These are phyloP conservation scores for Chorisops tibialis DNA, from an alignment of 2,888 invertebrate genomes.

Conservation along the genomic window DNA sequence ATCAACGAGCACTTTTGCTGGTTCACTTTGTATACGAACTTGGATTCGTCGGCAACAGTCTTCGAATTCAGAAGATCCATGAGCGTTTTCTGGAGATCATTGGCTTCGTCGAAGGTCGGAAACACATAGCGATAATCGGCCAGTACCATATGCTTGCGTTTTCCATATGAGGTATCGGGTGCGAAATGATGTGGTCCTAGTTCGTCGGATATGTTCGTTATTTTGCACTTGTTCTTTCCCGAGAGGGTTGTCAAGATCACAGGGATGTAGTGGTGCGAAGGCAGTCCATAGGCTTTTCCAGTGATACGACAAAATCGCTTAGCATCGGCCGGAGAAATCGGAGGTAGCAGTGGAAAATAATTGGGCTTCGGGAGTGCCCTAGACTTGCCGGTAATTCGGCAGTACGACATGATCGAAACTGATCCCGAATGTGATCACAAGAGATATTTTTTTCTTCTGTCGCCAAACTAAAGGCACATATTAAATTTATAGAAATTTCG, in stretches of 20 bases:
- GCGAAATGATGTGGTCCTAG: conserved; percentile 61
- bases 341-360: conserved; percentile 76
- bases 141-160: conserved; percentile 63
- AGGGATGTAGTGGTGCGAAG: conserved; percentile 76
- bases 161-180: conserved; percentile 62
- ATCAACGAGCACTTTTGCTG: conserved; percentile 72
- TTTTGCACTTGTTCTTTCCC: conserved; percentile 58
- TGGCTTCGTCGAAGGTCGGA: conserved; percentile 66
- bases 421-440: too few species aligned
- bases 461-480: too few species aligned
- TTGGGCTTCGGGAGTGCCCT: conserved; percentile 77
- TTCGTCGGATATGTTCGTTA: conserved; percentile 63
- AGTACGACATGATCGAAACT: conserved; percentile 61
- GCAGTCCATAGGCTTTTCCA: conserved; percentile 70
- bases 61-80: conserved; percentile 62
- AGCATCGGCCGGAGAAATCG: conserved; percentile 79
- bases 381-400: conserved; percentile 77
- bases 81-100: conserved; percentile 63
- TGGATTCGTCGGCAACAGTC: conserved; percentile 56
- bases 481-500: too few species aligned
- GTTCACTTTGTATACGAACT: conserved; percentile 72
- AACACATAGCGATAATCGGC: conserved; percentile 73
- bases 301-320: conserved; percentile 75
- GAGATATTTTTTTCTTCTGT: too few species aligned
- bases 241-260: conserved; percentile 60